Conservation (phyloP, 2,888 invertebrate species). For the Archips xylosteana region DNA sequence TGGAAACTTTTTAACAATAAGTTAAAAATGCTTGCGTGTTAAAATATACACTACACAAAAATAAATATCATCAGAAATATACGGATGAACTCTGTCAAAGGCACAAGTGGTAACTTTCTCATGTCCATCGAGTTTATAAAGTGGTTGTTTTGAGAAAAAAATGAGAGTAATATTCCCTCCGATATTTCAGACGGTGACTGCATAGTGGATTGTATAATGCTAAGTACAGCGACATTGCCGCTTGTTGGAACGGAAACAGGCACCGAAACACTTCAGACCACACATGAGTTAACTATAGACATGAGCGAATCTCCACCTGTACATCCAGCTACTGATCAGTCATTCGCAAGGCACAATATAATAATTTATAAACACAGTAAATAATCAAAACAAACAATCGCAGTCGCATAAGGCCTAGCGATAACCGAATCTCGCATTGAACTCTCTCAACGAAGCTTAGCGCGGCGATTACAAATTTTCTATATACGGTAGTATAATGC, state of each 20-base stretch:
- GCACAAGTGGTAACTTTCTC: too few relatives aligned
- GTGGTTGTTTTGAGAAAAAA: too few relatives aligned
- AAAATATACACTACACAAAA: background rate
- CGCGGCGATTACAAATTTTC: background rate
- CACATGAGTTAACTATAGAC: background rate
- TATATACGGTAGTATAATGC: background rate
- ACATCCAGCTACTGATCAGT: constrained; percentile 1
- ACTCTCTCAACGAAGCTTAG: background rate
- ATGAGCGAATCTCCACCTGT: background rate
- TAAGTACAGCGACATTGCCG: constrained; percentile 52
- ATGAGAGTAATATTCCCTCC: background rate
- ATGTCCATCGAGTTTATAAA: too few relatives aligned
- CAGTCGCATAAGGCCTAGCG: constrained; percentile 7
- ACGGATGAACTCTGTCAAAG: background rate
- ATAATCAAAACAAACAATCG: constrained; percentile 15
- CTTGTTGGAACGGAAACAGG: background rate
- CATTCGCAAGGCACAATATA: background rate
- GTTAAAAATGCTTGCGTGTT: background rate
- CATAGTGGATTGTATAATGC: background rate
- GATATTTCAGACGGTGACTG: background rate
- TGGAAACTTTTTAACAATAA: background rate
- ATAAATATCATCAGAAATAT: background rate
- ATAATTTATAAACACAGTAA: constrained; percentile 14
- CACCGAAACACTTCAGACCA: background rate
- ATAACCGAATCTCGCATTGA: background rate